A percentile compares a stretch with the other conserved stretches of the same genome.
Evolutionary conservation across 2,888 invertebrate species (phyloP).

Genomic region (Drosophila leonis): DNA sequence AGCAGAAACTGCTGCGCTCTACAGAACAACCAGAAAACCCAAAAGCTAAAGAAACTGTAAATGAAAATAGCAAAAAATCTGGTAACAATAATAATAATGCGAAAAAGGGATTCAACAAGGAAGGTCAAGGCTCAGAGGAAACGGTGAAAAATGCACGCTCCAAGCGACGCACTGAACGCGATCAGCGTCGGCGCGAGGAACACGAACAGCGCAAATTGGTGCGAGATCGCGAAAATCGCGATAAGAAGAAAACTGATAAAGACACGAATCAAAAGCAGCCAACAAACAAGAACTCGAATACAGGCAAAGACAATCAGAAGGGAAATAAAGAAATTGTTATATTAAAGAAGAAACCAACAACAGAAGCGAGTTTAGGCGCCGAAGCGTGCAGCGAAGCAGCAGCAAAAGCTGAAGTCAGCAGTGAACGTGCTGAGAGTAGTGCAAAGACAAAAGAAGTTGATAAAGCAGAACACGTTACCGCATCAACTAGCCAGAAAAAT

Average conservation of each 20-base stretch:
- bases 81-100: slow-evolving; percentile 11
- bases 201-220: slow-evolving; percentile 82
- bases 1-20: slow-evolving; percentile 67
- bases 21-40: slow-evolving; percentile 45
- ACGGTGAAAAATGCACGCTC: slow-evolving; percentile 78
- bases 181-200: slow-evolving; percentile 83
- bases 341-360: slow-evolving; percentile 63
- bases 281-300: slow-evolving; percentile 14
- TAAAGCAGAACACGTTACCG: background rate
- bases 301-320: slow-evolving; percentile 47
- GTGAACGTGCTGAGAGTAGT: slow-evolving; percentile 1
- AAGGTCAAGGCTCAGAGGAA: slow-evolving; percentile 60
- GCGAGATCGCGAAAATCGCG: slow-evolving; percentile 61
- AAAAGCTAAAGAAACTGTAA: slow-evolving; percentile 40
- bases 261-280: slow-evolving; percentile 34
- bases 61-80: slow-evolving; percentile 38
- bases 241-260: slow-evolving; percentile 46
- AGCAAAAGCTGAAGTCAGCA: slow-evolving; percentile 1
- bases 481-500: slow-evolving; percentile 10
- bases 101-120: slow-evolving; percentile 34
- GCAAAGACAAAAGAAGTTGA: slow-evolving; percentile 6
- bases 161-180: slow-evolving; percentile 82
- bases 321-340: slow-evolving; percentile 78
- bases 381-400: background rate
- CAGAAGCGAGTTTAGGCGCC: slow-evolving; percentile 11